These are phyloP conservation scores for Torymus tubicola DNA, from an alignment of 2,888 invertebrate genomes.

Conservation along the genomic window DNA sequence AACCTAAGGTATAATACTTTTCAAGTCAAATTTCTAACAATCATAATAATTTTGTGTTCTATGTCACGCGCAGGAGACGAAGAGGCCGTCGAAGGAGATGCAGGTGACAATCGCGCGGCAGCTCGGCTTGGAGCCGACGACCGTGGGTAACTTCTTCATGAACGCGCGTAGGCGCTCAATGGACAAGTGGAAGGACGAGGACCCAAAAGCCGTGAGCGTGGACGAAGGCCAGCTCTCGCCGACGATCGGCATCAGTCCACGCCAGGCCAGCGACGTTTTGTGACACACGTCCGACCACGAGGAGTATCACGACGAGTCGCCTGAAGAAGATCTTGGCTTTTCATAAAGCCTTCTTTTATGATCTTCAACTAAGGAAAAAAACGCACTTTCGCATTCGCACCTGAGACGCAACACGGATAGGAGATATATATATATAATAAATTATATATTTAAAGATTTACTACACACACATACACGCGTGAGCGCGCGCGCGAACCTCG, in stretches of 20 bases:
- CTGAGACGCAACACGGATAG: too few species aligned
- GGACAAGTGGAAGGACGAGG: conserved; percentile 99
- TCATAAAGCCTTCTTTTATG: conserved; percentile 38
- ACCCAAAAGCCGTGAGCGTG: conserved; percentile 77
- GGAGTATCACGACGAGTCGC: conserved; percentile 76
- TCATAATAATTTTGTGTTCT: too few species aligned
- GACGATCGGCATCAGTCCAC: conserved; percentile 74
- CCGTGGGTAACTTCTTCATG: conserved; percentile 99
- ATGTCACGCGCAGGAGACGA: conserved; percentile 88
- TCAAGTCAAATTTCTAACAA: too few species aligned
- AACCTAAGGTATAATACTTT: too few species aligned
- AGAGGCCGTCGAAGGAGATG: conserved; percentile 99
- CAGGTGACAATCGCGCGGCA: conserved; percentile 99
- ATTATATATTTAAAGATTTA: too few species aligned
- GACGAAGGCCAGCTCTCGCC: conserved; percentile 76
- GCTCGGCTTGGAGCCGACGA: conserved; percentile 96
- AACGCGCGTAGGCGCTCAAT: conserved; percentile 98
- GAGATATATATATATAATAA: too few species aligned
- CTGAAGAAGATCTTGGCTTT: conserved; percentile 74
- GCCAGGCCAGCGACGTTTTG: conserved; percentile 75
- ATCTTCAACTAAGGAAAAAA: too few species aligned
- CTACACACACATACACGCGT: too few species aligned
- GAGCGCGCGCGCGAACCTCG: too few species aligned
- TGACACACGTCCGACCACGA: conserved; percentile 77
- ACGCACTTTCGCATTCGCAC: too few species aligned